phyloP scores from a whole-genome alignment of 2,888 invertebrate species.

The Mongoloraphidia duomilia region DNA sequence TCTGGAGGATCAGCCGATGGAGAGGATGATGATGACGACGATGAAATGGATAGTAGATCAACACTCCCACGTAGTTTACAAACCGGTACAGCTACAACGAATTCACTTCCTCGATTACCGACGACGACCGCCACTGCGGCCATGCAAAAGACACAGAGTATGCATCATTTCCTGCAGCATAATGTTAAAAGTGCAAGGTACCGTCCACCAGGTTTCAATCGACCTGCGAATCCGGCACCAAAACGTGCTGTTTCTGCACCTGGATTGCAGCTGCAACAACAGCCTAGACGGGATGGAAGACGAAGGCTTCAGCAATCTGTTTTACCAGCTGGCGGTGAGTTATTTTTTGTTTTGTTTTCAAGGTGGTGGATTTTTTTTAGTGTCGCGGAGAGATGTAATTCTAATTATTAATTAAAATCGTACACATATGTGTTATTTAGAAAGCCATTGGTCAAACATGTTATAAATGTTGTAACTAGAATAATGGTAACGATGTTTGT shows the following conservation, averaged over 20 bases:
- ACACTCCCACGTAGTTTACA: conserved; percentile 50
- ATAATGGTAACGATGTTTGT: no score
- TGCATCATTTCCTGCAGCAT: conserved; percentile 40
- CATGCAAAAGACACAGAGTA: conserved; percentile 50
- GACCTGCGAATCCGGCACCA: conserved; percentile 32
- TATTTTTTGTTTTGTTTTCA: conserved; percentile 5
- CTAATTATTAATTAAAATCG: no score
- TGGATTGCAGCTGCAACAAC: conserved; percentile 48
- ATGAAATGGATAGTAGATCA: conserved; percentile 33
- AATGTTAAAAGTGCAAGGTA: conserved; percentile 78
- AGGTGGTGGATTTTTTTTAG: background rate
- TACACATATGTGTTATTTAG: no score
- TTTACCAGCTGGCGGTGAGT: conserved; percentile 40
- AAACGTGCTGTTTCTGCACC: conserved; percentile 64
- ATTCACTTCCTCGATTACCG: conserved; percentile 64
- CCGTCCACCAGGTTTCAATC: conserved; percentile 66
- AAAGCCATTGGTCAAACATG: no score
- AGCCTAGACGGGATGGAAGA: conserved; percentile 41
- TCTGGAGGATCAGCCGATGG: conserved; percentile 35
- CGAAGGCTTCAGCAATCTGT: conserved; percentile 25
- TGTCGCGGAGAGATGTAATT: no score
- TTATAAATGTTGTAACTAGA: no score
- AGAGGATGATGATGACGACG: conserved; percentile 40
- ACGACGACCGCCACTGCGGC: conserved; percentile 25
- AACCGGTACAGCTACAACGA: conserved; percentile 45